Percentiles rank a stretch among this genome's conserved stretches.
phyloP scores from a whole-genome alignment of 2,113 vertebrate species.

The Bungarus multicinctus region DNA sequence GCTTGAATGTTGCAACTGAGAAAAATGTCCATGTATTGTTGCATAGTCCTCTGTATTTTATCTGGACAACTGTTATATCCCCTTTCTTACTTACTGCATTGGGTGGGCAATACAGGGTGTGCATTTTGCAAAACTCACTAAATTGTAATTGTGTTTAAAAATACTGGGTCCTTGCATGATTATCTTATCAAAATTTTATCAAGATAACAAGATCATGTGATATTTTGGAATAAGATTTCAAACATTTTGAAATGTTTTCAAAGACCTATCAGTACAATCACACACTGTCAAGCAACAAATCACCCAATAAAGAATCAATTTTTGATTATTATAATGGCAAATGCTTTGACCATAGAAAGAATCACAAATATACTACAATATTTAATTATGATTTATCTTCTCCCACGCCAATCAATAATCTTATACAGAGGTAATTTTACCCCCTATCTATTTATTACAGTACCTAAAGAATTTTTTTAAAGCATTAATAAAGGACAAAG shows the following conservation, averaged over 20 bases:
- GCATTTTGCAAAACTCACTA: neutral
- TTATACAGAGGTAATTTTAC: neutral
- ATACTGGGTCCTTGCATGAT: neutral
- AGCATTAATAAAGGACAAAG: neutral
- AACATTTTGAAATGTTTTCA: neutral
- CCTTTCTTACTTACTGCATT: neutral
- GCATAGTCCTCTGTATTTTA: neutral
- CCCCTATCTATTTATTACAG: neutral
- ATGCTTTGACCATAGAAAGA: neutral
- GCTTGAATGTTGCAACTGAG: neutral
- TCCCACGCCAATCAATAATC: neutral
- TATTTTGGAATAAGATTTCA: neutral
- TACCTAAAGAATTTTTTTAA: neutral
- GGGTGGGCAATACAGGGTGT: neutral
- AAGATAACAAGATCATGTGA: neutral
- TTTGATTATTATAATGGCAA: neutral
- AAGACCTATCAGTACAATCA: neutral
- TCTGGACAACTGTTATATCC: neutral
- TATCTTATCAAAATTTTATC: neutral
- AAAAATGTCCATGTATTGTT: neutral
- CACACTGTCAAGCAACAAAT: neutral
- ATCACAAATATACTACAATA: neutral
- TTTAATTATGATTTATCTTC: neutral
- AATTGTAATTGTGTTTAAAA: neutral
- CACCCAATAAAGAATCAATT: neutral